Conservation (phyloP, 2,113 vertebrate species). For the Neolamprologus fasciatus region DNA sequence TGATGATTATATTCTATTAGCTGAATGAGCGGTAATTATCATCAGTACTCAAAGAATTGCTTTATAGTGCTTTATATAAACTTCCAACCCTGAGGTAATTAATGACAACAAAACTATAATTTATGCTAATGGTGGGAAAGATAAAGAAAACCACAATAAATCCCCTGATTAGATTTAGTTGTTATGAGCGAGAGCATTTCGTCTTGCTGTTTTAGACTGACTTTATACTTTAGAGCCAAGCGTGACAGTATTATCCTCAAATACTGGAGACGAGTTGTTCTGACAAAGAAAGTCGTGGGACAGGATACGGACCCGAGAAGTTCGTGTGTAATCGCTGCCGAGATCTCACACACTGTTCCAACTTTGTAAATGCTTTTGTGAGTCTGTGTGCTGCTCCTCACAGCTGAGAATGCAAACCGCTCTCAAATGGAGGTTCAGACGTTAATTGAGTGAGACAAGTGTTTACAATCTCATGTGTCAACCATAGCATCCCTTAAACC, state of each 20-base stretch:
- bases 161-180: neutral
- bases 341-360: slow-evolving; percentile 56
- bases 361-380: slow-evolving; percentile 47
- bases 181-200: neutral
- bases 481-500: slow-evolving; percentile 5
- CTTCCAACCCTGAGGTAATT: neutral
- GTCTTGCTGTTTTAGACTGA: neutral
- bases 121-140: neutral
- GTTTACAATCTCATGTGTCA: slow-evolving; percentile 41
- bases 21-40: slow-evolving; percentile 11
- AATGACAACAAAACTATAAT: neutral
- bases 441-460: slow-evolving; percentile 43
- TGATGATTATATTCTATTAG: slow-evolving; percentile 12
- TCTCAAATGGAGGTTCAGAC: slow-evolving; percentile 49
- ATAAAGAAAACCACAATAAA: neutral
- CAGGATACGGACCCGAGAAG: slow-evolving; percentile 48
- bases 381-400: slow-evolving; percentile 42
- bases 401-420: slow-evolving; percentile 66
- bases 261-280: slow-evolving; percentile 21
- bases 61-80: neutral
- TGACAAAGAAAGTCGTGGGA: slow-evolving; percentile 49
- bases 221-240: slow-evolving; percentile 4
- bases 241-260: neutral
- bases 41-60: neutral
- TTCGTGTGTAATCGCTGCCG: slow-evolving; percentile 43